Evolutionary conservation across 2,888 invertebrate genomes (phyloP).

Genomic region (Papilio gigon): DNA sequence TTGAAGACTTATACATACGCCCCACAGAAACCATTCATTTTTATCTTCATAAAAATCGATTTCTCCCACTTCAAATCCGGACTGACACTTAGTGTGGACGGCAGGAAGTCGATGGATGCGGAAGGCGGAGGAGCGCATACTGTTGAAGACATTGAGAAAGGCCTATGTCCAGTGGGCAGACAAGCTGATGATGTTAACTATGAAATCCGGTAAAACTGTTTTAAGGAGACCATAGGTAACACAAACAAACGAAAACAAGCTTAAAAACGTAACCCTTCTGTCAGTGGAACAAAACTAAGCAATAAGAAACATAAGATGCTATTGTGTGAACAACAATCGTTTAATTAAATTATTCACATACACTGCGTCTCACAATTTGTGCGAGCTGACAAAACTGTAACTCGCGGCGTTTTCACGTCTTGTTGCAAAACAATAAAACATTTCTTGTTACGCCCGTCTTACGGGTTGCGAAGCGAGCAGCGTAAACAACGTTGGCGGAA

Average conservation of each 20-base stretch:
- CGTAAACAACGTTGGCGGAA: conserved; percentile 27
- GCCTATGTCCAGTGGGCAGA: too few relatives aligned
- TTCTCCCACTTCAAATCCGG: too few relatives aligned
- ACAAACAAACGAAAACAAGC: background rate
- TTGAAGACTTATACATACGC: too few relatives aligned
- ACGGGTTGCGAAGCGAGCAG: conserved; percentile 9
- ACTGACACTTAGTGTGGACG: too few relatives aligned
- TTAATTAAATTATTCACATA: conserved; percentile 13
- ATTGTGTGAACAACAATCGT: background rate
- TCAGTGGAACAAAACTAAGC: background rate
- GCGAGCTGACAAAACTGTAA: conserved; percentile 10
- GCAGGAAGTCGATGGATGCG: too few relatives aligned
- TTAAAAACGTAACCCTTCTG: background rate
- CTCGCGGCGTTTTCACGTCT: conserved; percentile 29
- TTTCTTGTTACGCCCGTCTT: conserved; percentile 23
- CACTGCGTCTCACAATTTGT: conserved; percentile 2
- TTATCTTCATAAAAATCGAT: too few relatives aligned
- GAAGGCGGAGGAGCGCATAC: too few relatives aligned
- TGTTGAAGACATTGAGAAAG: too few relatives aligned
- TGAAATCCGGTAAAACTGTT: too few relatives aligned
- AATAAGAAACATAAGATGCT: background rate
- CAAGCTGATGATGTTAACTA: too few relatives aligned
- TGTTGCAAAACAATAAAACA: conserved; percentile 28
- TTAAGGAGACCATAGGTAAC: too few relatives aligned
- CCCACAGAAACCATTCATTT: too few relatives aligned